Conservation (phyloP, 2,797 vertebrate species). For the Pseudochaenichthys georgianus region DNA sequence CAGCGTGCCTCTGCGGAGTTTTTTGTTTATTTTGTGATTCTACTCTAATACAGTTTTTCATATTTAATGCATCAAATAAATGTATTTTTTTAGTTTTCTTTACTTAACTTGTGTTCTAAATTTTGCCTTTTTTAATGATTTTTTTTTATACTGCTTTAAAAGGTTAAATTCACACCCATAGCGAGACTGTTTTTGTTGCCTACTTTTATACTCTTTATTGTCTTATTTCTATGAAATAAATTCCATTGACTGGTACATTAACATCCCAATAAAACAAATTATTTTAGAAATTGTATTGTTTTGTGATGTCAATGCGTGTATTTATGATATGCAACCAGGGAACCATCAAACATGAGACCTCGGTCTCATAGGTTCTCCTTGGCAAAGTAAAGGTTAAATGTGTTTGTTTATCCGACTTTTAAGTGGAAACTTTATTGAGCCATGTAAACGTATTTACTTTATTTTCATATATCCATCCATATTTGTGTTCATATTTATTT, state of each 20-base stretch:
- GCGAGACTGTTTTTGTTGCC: not conserved
- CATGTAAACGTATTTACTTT: not conserved
- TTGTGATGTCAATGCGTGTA: too few relatives aligned
- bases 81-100: not conserved
- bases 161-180: not conserved
- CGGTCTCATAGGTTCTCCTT: too few relatives aligned
- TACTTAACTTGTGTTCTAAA: not conserved
- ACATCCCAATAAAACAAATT: not conserved
- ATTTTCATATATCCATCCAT: not conserved
- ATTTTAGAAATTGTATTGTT: too few relatives aligned
- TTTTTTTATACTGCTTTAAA: not conserved
- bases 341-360: too few relatives aligned
- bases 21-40: slow-evolving; percentile 24
- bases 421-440: not conserved
- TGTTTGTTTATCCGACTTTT: not conserved
- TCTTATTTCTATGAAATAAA: not conserved
- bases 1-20: slow-evolving; percentile 12
- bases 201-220: not conserved
- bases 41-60: not conserved
- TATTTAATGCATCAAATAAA: not conserved
- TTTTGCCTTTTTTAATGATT: not conserved
- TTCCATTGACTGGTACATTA: not conserved
- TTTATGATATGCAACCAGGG: too few relatives aligned
- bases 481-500: not conserved
- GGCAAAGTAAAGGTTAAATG: too few relatives aligned